A percentile compares a stretch with the other conserved stretches of the same genome.
These are phyloP conservation scores for Xenops minutus DNA, from an alignment of 2,797 vertebrate genomes.

Conservation along the genomic window DNA sequence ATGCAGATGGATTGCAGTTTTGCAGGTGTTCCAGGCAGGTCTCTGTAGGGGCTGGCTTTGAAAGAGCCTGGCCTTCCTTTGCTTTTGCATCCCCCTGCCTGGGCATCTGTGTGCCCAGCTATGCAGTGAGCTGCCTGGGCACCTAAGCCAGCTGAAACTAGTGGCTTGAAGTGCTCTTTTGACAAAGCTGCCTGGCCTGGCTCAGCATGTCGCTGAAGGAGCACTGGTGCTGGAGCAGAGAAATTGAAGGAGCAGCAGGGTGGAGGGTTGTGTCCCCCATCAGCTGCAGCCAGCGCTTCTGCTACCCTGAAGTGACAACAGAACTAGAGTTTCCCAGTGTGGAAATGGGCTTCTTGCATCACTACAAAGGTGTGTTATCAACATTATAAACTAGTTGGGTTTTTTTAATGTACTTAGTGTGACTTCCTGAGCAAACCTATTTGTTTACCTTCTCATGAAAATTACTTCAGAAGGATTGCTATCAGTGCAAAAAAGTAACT, in stretches of 20 bases:
- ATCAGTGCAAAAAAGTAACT: background rate
- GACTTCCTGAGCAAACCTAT: background rate
- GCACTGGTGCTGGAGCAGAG: rapidly evolving
- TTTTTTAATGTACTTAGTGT: background rate
- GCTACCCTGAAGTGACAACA: background rate
- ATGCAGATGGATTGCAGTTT: background rate
- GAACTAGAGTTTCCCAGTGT: background rate
- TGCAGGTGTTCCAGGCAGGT: background rate
- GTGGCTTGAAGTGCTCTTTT: background rate
- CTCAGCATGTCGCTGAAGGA: background rate
- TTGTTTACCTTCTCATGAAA: background rate
- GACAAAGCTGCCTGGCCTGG: background rate
- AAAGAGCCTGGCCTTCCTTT: background rate
- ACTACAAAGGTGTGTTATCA: background rate
- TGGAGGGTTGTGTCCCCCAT: too few relatives aligned
- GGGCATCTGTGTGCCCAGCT: rapidly evolving
- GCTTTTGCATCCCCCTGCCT: background rate
- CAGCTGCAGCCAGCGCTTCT: background rate
- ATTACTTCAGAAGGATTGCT: background rate
- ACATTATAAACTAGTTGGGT: background rate
- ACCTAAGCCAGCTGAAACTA: background rate
- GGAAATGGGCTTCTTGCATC: background rate
- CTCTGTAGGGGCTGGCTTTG: background rate
- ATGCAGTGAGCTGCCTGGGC: background rate
- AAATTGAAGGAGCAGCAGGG: background rate